Percentiles rank a stretch among this genome's conserved stretches.
Evolutionary conservation across 2,797 vertebrate species (phyloP).

Genomic region (Sparidentex hasta): DNA sequence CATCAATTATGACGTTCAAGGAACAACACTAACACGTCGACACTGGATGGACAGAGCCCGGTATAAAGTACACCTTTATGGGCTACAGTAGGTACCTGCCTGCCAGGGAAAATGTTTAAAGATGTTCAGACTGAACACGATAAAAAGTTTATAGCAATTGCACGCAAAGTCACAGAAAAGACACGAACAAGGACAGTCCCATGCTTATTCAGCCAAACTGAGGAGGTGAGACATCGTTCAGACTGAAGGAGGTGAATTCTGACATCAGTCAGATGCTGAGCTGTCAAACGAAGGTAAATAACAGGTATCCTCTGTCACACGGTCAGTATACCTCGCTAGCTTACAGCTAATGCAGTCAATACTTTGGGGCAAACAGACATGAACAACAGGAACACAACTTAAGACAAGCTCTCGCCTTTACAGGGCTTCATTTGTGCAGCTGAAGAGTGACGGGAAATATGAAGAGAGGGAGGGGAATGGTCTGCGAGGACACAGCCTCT

Average conservation of each 20-base stretch:
- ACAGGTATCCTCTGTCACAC: not conserved
- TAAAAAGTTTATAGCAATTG: not conserved
- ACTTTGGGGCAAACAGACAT: not conserved
- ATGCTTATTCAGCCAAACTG: not conserved
- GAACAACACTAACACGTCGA: too few relatives aligned
- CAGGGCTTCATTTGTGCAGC: too few relatives aligned
- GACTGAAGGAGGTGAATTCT: not conserved
- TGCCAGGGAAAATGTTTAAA: constrained; percentile 3
- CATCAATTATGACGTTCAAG: too few relatives aligned
- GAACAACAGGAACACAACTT: not conserved
- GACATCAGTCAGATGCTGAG: not conserved
- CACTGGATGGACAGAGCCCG: too few relatives aligned
- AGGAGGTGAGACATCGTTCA: not conserved
- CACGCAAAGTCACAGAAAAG: constrained; percentile 15
- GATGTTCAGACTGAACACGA: constrained; percentile 7
- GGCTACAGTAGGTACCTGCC: not conserved
- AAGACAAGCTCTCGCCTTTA: too few relatives aligned
- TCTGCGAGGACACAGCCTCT: too few relatives aligned
- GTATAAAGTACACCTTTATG: not conserved
- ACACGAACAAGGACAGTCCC: not conserved
- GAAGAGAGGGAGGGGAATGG: too few relatives aligned
- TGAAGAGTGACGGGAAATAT: too few relatives aligned
- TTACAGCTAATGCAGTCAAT: not conserved
- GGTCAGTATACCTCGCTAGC: not conserved
- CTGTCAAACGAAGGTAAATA: not conserved